Evolutionary conservation across 1,140 invertebrate species (phyloP), one percentile per base, ranked within the genome.

Genomic region (Leptinotarsa lineolata): DNA sequence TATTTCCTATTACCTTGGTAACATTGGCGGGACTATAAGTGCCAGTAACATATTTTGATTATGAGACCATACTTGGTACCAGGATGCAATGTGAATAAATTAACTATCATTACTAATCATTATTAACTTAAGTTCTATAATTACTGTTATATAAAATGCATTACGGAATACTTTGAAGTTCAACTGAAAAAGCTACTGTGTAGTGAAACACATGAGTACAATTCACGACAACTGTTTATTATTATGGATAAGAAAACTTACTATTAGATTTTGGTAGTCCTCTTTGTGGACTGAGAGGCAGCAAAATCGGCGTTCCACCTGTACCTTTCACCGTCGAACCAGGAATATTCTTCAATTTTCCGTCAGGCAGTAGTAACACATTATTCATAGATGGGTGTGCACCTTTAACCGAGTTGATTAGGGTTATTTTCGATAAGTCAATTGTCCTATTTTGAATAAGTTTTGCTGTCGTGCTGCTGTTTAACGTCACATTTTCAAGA

Each of bases 311-410:
- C 5, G 63, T 74, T 13, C 66, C 60, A 15, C 48, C 65, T 44
- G 20, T 75, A 24, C 72, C 68, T 66, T 79, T 79, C 30, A 74
- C 39, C 6, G 68, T 74, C n/a, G 18, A 20, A 6, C 63, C 12
- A 61, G 64, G 22, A 15, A 78, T 45, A 4, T 65, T 77, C 71
- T 82, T 80, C 45, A 78, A 75, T 76, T 80, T 80, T 61, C 83
- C 82, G 76, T 84, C 82, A 16, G 80, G 78, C 39, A 83, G 67
- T 44, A 83, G 54, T 15, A 84, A 73, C 39, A 83, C 74, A 64
- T 80, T 82, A 20, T 70, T 74, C 11, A 76, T 64, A 3, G 68
- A 59, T 13, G 68, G 72, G 15, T 22, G 61, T 22, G 72, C 63
- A 12, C 72, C 59, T 72, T 72, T 70, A 22, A 68, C 66, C 22